Conservation (phyloP, 2,113 vertebrate genomes). For the Microcebus ravelobensis region DNA sequence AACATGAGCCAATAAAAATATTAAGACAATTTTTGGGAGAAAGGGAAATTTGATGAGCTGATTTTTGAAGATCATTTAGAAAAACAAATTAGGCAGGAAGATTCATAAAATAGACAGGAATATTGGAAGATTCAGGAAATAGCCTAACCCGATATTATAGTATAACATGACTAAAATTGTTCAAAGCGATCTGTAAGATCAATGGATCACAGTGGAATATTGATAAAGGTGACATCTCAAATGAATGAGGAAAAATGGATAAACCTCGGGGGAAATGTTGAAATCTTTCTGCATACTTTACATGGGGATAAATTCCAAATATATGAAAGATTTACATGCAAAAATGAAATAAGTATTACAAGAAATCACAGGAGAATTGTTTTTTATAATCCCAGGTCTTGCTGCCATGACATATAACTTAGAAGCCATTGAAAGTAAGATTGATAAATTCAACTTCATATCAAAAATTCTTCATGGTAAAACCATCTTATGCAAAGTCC, state of each 20-base stretch:
- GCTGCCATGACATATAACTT: background rate
- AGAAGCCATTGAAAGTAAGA: background rate
- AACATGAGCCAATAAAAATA: conserved; percentile 30
- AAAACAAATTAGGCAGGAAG: conserved; percentile 38
- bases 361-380: conserved; percentile 6
- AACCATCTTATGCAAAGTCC: background rate
- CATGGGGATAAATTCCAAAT: background rate
- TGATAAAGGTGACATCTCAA: background rate
- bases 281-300: background rate
- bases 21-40: background rate
- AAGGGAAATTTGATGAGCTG: background rate
- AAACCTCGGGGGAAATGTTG: background rate
- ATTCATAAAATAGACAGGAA: conserved; percentile 2
- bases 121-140: conserved; percentile 9
- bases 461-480: background rate
- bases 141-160: background rate
- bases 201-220: background rate
- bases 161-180: background rate
- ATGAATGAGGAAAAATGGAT: background rate
- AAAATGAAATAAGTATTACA: background rate
- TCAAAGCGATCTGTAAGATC: background rate
- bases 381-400: background rate
- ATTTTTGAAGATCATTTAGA: conserved; percentile 27
- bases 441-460: background rate
- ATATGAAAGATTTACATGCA: background rate